Percentiles rank a stretch among this genome's conserved stretches.
Conservation (phyloP, 2,113 vertebrate species). For the Steatornis caripensis region DNA sequence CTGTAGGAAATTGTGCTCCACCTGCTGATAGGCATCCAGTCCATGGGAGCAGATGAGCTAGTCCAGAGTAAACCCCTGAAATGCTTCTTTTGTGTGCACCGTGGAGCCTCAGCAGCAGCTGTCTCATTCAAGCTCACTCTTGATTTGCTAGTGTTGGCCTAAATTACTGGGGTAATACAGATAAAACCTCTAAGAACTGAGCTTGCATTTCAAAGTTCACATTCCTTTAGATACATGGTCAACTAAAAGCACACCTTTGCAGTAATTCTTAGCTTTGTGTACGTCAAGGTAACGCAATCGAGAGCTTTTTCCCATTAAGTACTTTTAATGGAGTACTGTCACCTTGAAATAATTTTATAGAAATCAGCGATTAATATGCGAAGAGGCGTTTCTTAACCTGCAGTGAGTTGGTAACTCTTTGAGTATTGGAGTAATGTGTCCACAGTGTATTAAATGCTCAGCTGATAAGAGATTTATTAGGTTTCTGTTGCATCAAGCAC, state of each 20-base stretch:
- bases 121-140: not conserved
- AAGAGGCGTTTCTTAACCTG: not conserved
- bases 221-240: not conserved
- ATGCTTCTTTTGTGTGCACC: not conserved
- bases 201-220: not conserved
- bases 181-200: not conserved
- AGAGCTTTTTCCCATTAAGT: not conserved
- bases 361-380: rapidly evolving
- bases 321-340: not conserved
- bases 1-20: not conserved
- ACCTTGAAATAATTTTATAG: not conserved
- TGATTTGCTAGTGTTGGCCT: not conserved
- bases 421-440: not conserved
- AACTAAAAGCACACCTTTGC: not conserved
- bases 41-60: not conserved
- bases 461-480: not conserved
- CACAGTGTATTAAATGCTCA: not conserved
- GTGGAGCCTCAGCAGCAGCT: not conserved
- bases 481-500: not conserved
- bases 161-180: not conserved
- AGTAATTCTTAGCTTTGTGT: not conserved
- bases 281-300: not conserved
- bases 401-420: not conserved
- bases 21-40: not conserved
- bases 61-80: not conserved